Conservation (phyloP, 2,888 invertebrate species). For the Synergus umbraculus region DNA sequence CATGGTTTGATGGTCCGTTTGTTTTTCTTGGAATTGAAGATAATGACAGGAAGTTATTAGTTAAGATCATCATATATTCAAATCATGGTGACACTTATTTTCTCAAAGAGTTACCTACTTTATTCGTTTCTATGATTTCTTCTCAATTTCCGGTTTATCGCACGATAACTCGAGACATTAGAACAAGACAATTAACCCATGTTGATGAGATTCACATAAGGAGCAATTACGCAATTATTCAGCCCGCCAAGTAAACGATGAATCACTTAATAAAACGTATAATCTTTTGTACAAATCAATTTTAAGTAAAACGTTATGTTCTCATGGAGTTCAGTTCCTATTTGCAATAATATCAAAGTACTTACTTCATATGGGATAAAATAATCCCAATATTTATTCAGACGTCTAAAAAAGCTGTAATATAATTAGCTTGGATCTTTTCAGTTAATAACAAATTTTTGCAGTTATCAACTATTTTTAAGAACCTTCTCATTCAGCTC, state of each 20-base stretch:
- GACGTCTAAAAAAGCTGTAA: too few relatives aligned
- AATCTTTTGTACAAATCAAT: constrained; percentile 53
- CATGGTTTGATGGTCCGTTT: background rate
- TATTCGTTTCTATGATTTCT: background rate
- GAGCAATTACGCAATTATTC: constrained; percentile 60
- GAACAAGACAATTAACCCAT: constrained; percentile 12
- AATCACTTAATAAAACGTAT: constrained; percentile 57
- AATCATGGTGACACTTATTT: background rate
- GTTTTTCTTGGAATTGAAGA: background rate
- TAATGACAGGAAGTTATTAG: constrained; percentile 9
- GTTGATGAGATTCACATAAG: constrained; percentile 50
- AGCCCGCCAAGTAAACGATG: constrained; percentile 53
- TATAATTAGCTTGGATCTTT: background rate
- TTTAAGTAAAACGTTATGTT: constrained; percentile 45
- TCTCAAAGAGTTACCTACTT: background rate
- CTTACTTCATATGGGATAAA: too few relatives aligned
- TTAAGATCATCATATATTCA: background rate
- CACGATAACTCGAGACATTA: constrained; percentile 1
- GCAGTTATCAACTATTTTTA: background rate
- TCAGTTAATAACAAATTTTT: background rate
- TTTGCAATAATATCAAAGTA: background rate
- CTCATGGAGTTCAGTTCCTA: constrained; percentile 48
- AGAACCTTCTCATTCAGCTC: background rate
- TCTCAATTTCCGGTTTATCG: background rate
- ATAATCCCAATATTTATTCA: too few relatives aligned